Evolutionary conservation across 2,797 vertebrate genomes (phyloP), one percentile per base, ranked within the genome.

Genomic region (Sebastolobus altivelis): DNA sequence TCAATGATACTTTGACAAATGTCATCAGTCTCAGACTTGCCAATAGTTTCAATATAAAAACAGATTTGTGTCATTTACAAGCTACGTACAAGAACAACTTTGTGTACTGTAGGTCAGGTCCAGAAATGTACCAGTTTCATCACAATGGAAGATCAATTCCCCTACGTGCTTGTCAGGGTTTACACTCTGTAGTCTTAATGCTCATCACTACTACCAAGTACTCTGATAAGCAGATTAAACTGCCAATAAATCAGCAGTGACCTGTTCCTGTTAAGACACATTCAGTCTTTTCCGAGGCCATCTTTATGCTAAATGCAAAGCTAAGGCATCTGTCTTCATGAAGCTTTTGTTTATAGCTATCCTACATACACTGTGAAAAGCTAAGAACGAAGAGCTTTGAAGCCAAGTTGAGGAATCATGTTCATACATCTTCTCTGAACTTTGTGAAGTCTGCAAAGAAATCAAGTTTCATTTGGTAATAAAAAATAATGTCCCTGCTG

Each of bases 361-460:
- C 49, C 25, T n/a, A 33, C 43, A 60, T 1, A 33, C 54, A 14
- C 46, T 65, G 33, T 37, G 52, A 40, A 76, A 71, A 58, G 33
- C 49, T 22, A 6, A 71, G 12, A 77, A 49, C 52, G 63, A 49
- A 79, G 18, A 63, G 67, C 63, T 38, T 29, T 6, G 46, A 79
- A 40, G 68, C 63, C 27, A 37, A 63, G 54, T 27, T 65, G 49
- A 74, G 46, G 63, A 43, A 78, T 73, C 14, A 54, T 63, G 29
- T 65, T 66, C 16, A 75, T 66, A 13, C 14, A 58, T 85, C 77
- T 65, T 65, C 52, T 75, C 66, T 40, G 59, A 77, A 72, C 63
- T 73, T 25, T 80, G 62, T 76, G 25, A 84, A 83, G 46, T 63
- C 68, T 59, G 76, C 76, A 71, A 61, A 83, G 52, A 77, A 77